Evolutionary conservation across 2,888 invertebrate genomes (phyloP), one percentile per base, ranked within the genome.

Genomic region (Phyto melanocephala): DNA sequence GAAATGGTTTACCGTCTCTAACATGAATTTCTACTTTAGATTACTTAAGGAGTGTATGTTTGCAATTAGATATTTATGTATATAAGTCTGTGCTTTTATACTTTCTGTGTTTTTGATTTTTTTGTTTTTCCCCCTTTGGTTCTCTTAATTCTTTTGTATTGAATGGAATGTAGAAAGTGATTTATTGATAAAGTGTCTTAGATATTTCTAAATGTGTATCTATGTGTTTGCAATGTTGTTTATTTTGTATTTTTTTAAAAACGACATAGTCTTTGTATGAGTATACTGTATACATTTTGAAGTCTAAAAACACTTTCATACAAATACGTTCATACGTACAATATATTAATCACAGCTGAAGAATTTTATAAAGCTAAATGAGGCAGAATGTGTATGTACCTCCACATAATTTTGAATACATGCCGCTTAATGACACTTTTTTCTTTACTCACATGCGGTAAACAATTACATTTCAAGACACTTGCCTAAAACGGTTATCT

Each of bases 1-100:
- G 42, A 28, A 52, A 74, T 71, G 71, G 40, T 52, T 67, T 74
- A 54, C 22, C 37, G 72, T 52, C 22, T 56, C 45, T 42, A 62
- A 74, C 72, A 74, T 54, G 72, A 42, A 37, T 72, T 79, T 79
- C 72, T 67, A 79, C 79, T 79, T 67, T 74, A 50, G 35, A 79
- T 33, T 65, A 71, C 40, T 54, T 52, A 33, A 35, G 24, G 35
- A 17, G 3, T 35, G 15, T 17, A 13, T 3, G 24, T 28, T 35
- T 62, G 15, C 20, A 28, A 6, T 28, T 22, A 10, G 22, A 5
- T 28, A 11, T n/a, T n/a, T 42, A 17, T 47, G 2, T 6, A 33
- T 35, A 28, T 5, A 33, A n/a, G 2, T 45, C 1, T 17, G 4
- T 17, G 3, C 5, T 63, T 63, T 63, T 24, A 35, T 13, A 68